A percentile compares a stretch with the other conserved stretches of the same genome.
phyloP scores from a whole-genome alignment of 1,140 invertebrate species.

The Oryctes rhinoceros region DNA sequence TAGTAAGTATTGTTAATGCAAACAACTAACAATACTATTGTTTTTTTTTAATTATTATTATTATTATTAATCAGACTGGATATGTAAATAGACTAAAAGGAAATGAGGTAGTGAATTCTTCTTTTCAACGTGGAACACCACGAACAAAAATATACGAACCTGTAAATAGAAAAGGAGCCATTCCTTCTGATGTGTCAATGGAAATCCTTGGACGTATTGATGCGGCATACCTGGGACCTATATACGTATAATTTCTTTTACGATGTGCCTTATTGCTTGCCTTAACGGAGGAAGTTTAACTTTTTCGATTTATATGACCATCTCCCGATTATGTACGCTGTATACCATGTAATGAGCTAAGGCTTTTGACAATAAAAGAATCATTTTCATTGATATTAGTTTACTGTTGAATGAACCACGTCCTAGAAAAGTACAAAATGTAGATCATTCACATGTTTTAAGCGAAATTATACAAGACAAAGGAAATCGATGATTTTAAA shows the following conservation, averaged over 20 bases:
- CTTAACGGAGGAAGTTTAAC: neutral
- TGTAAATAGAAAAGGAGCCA: neutral
- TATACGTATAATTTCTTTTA: neutral
- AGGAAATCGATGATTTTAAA: no score
- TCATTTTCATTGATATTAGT: neutral
- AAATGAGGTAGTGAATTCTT: slow-evolving; percentile 19
- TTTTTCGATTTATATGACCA: neutral
- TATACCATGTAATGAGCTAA: neutral
- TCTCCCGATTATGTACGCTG: neutral
- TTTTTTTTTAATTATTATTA: neutral
- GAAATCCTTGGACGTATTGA: neutral
- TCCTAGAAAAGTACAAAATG: no score
- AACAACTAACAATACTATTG: neutral
- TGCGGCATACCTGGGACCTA: no score
- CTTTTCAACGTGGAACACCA: neutral
- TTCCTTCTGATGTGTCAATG: neutral
- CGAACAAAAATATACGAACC: neutral
- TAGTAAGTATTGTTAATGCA: neutral
- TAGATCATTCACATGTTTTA: no score
- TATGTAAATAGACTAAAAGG: slow-evolving; percentile 19
- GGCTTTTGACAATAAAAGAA: slow-evolving; percentile 27
- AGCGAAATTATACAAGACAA: no score
- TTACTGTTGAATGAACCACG: neutral
- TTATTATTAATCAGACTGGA: slow-evolving; percentile 19
- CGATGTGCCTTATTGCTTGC: slow-evolving; percentile 23